These are phyloP conservation scores for Hypercompe scribonia DNA, from an alignment of 2,888 invertebrate genomes.

Conservation along the genomic window DNA sequence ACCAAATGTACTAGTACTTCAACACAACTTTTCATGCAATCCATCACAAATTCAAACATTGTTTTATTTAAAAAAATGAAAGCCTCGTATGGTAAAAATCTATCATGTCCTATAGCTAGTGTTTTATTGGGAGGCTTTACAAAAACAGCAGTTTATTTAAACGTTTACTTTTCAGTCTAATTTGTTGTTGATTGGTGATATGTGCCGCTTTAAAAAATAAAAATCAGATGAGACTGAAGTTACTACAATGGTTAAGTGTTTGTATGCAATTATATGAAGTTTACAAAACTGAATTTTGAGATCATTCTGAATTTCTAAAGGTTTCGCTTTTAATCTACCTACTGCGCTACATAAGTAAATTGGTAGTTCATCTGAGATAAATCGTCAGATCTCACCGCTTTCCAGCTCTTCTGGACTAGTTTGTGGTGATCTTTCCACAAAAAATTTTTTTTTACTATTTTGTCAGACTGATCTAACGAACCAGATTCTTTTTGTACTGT, in stretches of 20 bases:
- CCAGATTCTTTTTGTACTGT: neutral
- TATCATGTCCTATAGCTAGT: slow-evolving; percentile 12
- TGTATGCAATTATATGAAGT: slow-evolving; percentile 39
- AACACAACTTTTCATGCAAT: no score
- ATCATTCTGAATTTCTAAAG: slow-evolving; percentile 38
- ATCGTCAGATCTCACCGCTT: neutral
- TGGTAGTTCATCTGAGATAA: neutral
- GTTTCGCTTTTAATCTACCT: neutral
- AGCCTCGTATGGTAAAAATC: no score
- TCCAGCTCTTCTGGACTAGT: no score
- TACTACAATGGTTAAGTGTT: slow-evolving; percentile 41
- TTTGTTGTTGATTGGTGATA: slow-evolving; percentile 18
- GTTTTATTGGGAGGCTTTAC: slow-evolving; percentile 31
- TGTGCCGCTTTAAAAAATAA: no score
- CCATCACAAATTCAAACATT: no score
- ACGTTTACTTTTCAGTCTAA: slow-evolving; percentile 36
- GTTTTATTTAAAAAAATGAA: no score
- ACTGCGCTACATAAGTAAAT: neutral
- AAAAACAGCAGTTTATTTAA: slow-evolving; percentile 41
- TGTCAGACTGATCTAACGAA: neutral
- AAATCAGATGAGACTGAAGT: slow-evolving; percentile 14
- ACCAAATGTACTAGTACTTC: no score
- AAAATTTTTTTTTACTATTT: no score
- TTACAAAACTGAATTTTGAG: slow-evolving; percentile 41
- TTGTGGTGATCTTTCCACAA: no score